These are phyloP conservation scores for Menura novaehollandiae DNA, from an alignment of 2,113 vertebrate genomes.

Conservation along the genomic window DNA sequence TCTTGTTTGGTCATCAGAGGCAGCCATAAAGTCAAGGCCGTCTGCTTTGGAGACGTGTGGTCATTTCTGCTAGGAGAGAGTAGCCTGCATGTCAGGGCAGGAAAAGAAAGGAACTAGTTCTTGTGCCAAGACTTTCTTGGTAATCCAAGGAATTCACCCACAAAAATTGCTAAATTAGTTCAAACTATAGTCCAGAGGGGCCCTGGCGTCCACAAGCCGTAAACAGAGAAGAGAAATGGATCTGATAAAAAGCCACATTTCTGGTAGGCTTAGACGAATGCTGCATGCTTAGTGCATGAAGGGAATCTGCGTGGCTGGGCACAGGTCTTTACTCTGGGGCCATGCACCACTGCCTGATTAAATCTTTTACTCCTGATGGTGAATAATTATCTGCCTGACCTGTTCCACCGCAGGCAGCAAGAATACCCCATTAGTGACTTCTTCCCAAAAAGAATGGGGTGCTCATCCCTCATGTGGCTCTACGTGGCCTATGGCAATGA, in stretches of 20 bases:
- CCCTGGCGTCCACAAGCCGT: background rate
- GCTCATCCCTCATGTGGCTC: background rate
- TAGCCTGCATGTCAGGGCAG: background rate
- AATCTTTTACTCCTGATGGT: background rate
- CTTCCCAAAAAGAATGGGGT: background rate
- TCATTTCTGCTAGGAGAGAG: background rate
- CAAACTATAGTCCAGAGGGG: background rate
- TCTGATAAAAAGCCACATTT: constrained; percentile 7
- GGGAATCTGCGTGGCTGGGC: background rate
- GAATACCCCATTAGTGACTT: background rate
- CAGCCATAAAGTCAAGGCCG: background rate
- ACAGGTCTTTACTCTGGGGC: background rate
- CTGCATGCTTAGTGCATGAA: background rate
- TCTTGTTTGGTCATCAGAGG: background rate
- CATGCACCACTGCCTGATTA: background rate
- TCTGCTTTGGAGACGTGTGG: background rate
- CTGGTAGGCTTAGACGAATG: background rate
- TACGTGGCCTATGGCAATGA: background rate
- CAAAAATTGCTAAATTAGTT: background rate
- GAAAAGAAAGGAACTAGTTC: background rate
- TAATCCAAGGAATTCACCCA: constrained; percentile 20
- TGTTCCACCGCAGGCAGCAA: background rate
- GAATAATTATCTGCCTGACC: background rate
- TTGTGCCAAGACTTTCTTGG: background rate
- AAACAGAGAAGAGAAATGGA: background rate